These are phyloP conservation scores for Oryzias melastigma DNA, from an alignment of 2,113 vertebrate genomes.

Conservation along the genomic window DNA sequence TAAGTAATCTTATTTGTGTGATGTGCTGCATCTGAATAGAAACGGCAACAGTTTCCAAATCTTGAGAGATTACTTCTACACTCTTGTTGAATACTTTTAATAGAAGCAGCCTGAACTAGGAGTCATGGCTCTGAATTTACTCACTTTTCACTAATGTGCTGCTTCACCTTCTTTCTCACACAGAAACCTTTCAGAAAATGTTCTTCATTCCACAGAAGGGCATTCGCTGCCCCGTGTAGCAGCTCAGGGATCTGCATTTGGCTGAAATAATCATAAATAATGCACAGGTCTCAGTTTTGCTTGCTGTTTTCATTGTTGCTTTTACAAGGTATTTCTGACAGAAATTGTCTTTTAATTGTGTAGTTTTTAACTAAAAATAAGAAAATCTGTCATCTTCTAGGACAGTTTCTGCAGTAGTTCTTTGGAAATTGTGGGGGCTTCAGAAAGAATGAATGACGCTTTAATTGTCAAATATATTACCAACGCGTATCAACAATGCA, in stretches of 20 bases:
- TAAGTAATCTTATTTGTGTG: conserved; percentile 3
- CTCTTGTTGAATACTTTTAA: conserved; percentile 35
- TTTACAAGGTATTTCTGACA: too few species aligned
- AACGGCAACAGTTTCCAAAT: conserved; percentile 23
- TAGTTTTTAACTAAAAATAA: too few species aligned
- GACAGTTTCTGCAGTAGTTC: too few species aligned
- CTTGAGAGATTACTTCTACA: conserved; percentile 27
- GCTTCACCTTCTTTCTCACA: not conserved
- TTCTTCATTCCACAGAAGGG: conserved; percentile 38
- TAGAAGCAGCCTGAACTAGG: conserved; percentile 20
- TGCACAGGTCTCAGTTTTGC: too few species aligned
- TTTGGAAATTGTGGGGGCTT: too few species aligned
- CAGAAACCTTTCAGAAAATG: conserved; percentile 25
- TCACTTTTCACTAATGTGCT: conserved; percentile 19
- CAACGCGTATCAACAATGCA: too few species aligned
- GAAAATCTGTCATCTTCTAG: too few species aligned
- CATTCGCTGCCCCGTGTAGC: conserved; percentile 2
- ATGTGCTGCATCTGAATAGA: conserved; percentile 10
- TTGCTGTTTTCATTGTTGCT: too few species aligned
- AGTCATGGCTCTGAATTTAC: conserved; percentile 13
- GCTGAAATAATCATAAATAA: too few species aligned
- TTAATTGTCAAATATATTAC: too few species aligned
- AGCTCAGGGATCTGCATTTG: conserved; percentile 3
- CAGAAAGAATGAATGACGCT: too few species aligned
- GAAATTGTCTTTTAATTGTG: too few species aligned